Evolutionary conservation across 2,113 vertebrate genomes (phyloP).

Genomic region (Montifringilla adamsi): DNA sequence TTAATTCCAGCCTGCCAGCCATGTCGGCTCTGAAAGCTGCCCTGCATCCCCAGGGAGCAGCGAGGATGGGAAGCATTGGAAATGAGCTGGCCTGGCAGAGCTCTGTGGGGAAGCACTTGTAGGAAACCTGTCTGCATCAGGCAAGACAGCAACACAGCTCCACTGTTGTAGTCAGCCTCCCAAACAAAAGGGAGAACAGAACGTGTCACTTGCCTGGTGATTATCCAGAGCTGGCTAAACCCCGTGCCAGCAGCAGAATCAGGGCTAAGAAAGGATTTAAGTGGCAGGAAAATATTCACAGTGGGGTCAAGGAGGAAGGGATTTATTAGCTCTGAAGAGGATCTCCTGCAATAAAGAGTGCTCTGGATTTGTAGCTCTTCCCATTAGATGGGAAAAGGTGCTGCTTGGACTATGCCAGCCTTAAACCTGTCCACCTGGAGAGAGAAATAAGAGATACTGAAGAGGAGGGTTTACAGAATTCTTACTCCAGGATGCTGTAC

Average conservation of each 20-base stretch:
- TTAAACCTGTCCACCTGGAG: neutral
- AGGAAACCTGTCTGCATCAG: neutral
- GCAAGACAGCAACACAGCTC: neutral
- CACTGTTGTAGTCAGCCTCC: neutral
- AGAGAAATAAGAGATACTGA: neutral
- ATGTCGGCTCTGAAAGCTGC: neutral
- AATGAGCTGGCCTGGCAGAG: neutral
- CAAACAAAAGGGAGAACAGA: neutral
- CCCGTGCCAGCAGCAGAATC: neutral
- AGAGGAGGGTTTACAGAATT: neutral
- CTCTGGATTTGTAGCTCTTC: neutral
- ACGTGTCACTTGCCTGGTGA: neutral
- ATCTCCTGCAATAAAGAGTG: neutral
- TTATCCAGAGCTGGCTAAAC: neutral
- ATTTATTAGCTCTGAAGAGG: neutral
- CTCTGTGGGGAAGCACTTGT: neutral
- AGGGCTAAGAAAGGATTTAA: neutral
- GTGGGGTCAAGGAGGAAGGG: rapidly evolving
- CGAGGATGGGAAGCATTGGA: neutral
- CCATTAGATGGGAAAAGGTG: neutral
- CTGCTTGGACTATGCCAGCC: neutral
- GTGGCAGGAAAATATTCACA: neutral
- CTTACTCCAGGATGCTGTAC: neutral
- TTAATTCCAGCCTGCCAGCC: neutral
- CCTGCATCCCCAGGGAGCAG: neutral